A percentile compares a stretch with the other conserved stretches of the same genome.
phyloP scores from a whole-genome alignment of 2,113 vertebrate genomes.

The Paradoxurus hermaphroditus region DNA sequence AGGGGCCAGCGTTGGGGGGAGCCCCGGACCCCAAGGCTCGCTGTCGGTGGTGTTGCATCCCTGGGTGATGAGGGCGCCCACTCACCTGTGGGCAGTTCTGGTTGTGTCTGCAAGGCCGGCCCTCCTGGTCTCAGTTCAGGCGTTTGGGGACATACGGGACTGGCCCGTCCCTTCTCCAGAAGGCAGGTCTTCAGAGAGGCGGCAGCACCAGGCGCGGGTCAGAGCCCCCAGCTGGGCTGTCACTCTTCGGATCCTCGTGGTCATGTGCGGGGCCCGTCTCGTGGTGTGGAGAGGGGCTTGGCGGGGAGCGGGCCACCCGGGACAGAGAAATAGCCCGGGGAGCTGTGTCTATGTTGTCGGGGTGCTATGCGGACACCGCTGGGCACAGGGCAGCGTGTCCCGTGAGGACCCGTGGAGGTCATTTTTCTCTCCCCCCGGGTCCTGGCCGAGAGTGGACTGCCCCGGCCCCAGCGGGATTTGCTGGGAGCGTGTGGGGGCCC shows the following conservation, averaged over 20 bases:
- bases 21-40: not conserved
- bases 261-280: accelerated
- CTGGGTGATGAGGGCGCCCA: accelerated
- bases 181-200: not conserved
- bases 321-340: not conserved
- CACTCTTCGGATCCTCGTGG: not conserved
- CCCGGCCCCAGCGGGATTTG: too few species aligned
- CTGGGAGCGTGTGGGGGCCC: accelerated
- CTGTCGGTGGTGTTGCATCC: not conserved
- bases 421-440: not conserved
- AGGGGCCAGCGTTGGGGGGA: not conserved
- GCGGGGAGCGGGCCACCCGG: accelerated
- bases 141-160: not conserved
- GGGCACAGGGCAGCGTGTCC: accelerated
- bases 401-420: not conserved
- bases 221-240: not conserved
- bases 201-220: not conserved
- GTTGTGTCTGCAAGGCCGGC: too few species aligned
- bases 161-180: not conserved
- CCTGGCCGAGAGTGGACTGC: not conserved
- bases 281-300: accelerated
- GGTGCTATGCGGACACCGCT: not conserved
- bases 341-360: accelerated
- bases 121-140: not conserved
- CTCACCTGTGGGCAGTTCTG: accelerated